A percentile compares a stretch with the other conserved stretches of the same genome.
These are phyloP conservation scores for Trichogramma dendrolimi DNA, from an alignment of 2,888 invertebrate genomes.

Conservation along the genomic window DNA sequence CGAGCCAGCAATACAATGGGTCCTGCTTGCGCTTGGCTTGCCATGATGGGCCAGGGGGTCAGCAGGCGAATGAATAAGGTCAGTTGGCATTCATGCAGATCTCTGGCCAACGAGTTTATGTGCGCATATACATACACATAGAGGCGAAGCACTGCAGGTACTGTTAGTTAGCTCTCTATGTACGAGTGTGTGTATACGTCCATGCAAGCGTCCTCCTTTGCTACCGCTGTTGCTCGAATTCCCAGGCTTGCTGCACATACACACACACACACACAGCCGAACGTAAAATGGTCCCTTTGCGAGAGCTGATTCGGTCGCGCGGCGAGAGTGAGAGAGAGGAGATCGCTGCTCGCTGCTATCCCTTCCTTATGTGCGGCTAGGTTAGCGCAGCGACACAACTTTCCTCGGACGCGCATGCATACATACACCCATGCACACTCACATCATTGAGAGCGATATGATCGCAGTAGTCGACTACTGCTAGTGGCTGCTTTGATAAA, in stretches of 20 bases:
- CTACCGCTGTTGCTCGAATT: constrained; percentile 29
- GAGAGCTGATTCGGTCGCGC: constrained; percentile 10
- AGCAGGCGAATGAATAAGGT: constrained; percentile 29
- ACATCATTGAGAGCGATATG: no score
- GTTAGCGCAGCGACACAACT: constrained; percentile 3
- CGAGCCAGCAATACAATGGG: no score
- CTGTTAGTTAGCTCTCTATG: constrained; percentile 37
- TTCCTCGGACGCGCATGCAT: constrained; percentile 1
- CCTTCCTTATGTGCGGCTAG: not conserved
- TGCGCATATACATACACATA: not conserved
- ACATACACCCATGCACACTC: no score
- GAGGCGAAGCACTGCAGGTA: constrained; percentile 29
- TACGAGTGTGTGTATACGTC: constrained; percentile 31
- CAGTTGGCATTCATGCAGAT: constrained; percentile 28
- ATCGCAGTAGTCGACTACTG: not conserved
- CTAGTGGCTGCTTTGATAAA: constrained; percentile 5
- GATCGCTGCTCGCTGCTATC: not conserved
- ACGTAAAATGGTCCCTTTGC: constrained; percentile 21
- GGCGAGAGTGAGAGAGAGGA: constrained; percentile 5
- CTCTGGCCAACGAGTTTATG: no score
- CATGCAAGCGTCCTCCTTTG: constrained; percentile 11
- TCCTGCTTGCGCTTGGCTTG: not conserved
- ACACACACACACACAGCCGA: not conserved
- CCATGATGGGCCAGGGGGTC: constrained; percentile 31
- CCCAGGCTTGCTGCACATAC: constrained; percentile 33